phyloP scores from a whole-genome alignment of 2,888 invertebrate species.

The Orgyia antiqua region DNA sequence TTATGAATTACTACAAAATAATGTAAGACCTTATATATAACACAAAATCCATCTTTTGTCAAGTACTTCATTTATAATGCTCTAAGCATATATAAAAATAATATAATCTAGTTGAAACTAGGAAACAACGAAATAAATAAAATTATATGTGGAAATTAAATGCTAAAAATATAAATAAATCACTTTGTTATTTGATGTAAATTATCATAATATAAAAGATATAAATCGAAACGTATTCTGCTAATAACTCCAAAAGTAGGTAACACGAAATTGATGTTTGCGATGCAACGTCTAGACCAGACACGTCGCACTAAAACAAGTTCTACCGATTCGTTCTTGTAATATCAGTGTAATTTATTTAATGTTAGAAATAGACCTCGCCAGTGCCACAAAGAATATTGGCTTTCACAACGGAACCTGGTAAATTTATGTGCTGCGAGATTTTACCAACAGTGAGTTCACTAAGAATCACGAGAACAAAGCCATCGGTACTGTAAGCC shows the following conservation, averaged over 20 bases:
- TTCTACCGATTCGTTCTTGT: constrained; percentile 72
- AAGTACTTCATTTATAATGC: too few relatives aligned
- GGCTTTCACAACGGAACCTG: constrained; percentile 75
- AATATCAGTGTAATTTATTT: constrained; percentile 76
- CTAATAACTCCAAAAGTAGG: constrained; percentile 33
- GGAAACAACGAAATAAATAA: too few relatives aligned
- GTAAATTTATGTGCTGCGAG: constrained; percentile 71
- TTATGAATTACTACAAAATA: too few relatives aligned
- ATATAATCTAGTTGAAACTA: too few relatives aligned
- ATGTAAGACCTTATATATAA: too few relatives aligned
- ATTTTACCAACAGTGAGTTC: constrained; percentile 57
- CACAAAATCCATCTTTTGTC: too few relatives aligned
- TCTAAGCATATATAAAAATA: too few relatives aligned
- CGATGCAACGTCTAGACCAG: constrained; percentile 54
- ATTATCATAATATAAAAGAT: constrained; percentile 10
- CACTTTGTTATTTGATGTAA: constrained; percentile 8
- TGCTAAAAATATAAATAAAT: too few relatives aligned
- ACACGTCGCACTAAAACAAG: constrained; percentile 65
- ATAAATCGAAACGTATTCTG: constrained; percentile 20
- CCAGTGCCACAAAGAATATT: constrained; percentile 73
- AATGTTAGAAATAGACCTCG: constrained; percentile 74
- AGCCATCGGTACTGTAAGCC: constrained; percentile 27
- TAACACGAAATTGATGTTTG: constrained; percentile 57
- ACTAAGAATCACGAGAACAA: constrained; percentile 52
- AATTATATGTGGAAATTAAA: too few relatives aligned